Conservation (phyloP, 30 jellyfish, hydroid and myxozoan genomes). For the Aurelia coerulea region DNA sequence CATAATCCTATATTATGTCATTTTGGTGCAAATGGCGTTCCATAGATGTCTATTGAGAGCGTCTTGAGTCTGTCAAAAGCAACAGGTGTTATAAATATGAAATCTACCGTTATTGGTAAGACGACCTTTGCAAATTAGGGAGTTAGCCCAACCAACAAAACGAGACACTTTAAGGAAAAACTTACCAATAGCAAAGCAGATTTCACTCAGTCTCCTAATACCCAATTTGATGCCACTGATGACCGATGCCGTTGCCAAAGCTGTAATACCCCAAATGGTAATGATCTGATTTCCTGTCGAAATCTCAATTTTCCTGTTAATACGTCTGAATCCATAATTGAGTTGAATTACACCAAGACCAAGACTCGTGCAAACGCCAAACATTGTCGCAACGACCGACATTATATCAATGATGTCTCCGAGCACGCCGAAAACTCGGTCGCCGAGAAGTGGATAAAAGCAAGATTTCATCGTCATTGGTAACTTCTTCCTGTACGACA, state of each 20-base stretch:
- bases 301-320: constrained; percentile 68
- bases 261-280: constrained; percentile 96
- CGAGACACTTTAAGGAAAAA: too few species aligned
- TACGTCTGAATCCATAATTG: constrained; percentile 84
- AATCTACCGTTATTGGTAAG: too few species aligned
- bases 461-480: constrained; percentile 97
- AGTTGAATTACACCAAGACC: constrained; percentile 97
- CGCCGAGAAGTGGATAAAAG: constrained; percentile 96
- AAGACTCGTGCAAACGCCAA: constrained; percentile 98
- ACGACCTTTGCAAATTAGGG: too few species aligned
- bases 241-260: constrained; percentile 93
- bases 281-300: constrained; percentile 68
- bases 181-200: constrained; percentile 91
- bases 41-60: too few species aligned
- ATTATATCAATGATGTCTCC: constrained; percentile 93
- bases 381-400: constrained; percentile 94
- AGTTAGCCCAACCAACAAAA: too few species aligned
- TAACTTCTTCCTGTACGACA: constrained; percentile 83
- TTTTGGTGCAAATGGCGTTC: too few species aligned
- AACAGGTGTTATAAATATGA: too few species aligned
- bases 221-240: constrained; percentile 94
- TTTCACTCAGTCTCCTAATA: constrained; percentile 84
- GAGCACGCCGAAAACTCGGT: constrained; percentile 75
- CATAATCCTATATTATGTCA: too few species aligned
- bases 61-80: too few species aligned